Conservation (phyloP, 2,113 vertebrate genomes). For the Petrocephalus microphthalmus region DNA sequence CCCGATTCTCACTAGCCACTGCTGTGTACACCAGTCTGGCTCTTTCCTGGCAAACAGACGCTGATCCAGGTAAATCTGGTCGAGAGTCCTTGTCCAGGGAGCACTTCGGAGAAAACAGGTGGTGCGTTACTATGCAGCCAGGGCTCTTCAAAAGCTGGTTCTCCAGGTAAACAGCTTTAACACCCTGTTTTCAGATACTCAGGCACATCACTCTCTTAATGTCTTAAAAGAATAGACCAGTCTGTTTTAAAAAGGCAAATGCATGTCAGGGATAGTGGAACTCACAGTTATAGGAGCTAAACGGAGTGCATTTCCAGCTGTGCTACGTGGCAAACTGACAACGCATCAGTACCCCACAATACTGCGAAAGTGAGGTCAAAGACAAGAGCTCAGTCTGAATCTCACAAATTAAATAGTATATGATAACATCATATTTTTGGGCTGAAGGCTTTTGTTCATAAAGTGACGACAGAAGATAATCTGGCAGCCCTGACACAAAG, state of each 20-base stretch:
- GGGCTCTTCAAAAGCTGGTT: not conserved
- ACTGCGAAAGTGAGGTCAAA: not conserved
- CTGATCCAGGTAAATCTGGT: not conserved
- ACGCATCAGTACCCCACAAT: not conserved
- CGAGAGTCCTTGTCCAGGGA: not conserved
- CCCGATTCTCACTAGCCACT: not conserved
- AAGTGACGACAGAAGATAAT: not conserved
- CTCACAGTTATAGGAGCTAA: not conserved
- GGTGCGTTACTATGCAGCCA: not conserved
- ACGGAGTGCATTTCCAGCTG: not conserved
- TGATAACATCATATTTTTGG: not conserved
- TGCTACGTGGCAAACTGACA: not conserved
- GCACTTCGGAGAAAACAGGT: not conserved
- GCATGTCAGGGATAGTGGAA: not conserved
- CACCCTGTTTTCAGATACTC: not conserved
- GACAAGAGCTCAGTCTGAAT: not conserved
- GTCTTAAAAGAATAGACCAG: not conserved
- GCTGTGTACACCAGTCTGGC: not conserved
- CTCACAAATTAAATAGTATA: not conserved
- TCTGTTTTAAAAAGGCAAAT: not conserved
- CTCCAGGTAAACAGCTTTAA: not conserved
- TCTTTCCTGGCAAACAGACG: not conserved
- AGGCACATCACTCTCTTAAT: not conserved
- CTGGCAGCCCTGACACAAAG: not conserved
- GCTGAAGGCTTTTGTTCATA: not conserved